These are phyloP conservation scores for Anarhynchus alexandrinus DNA, from an alignment of 2,113 vertebrate species.

Conservation along the genomic window DNA sequence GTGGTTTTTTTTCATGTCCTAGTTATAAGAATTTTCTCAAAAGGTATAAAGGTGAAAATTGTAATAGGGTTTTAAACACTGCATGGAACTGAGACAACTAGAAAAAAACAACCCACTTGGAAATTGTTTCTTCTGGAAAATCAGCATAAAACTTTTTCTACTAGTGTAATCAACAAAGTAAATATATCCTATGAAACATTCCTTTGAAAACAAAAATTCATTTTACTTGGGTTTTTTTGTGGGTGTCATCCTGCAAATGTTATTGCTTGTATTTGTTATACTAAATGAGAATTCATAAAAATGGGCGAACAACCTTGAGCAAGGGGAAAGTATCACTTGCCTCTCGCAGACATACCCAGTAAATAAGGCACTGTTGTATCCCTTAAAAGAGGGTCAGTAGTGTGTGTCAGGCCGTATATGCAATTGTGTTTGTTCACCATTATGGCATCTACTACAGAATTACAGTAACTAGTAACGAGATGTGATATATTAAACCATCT, in stretches of 20 bases:
- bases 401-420: background rate
- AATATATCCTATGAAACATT: background rate
- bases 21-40: background rate
- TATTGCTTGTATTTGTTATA: background rate
- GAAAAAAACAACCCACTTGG: background rate
- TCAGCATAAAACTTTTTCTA: background rate
- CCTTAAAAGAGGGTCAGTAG: background rate
- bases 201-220: background rate
- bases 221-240: background rate
- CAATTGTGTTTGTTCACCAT: background rate
- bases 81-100: background rate
- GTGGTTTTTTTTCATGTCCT: background rate
- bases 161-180: background rate
- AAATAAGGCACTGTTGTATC: background rate
- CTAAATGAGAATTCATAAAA: background rate
- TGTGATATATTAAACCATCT: background rate
- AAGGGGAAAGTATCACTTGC: background rate
- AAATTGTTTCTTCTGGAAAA: background rate
- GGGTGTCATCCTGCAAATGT: background rate
- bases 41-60: background rate
- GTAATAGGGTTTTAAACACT: background rate
- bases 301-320: background rate
- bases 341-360: background rate
- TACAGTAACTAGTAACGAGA: background rate
- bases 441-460: background rate